phyloP scores from a whole-genome alignment of 2,797 vertebrate species.

The Cryptoblepharus egeriae region DNA sequence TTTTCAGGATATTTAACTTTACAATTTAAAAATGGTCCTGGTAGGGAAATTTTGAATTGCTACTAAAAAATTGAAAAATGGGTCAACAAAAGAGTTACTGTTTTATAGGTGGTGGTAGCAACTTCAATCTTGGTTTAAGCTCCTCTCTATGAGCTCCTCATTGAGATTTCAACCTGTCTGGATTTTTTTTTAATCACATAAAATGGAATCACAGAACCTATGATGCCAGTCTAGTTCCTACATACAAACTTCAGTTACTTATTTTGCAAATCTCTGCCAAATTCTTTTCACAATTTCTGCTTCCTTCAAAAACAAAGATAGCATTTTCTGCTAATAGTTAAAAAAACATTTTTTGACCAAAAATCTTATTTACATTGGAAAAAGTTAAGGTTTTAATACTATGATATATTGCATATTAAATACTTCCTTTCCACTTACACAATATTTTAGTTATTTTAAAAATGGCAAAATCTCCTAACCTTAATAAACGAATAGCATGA shows the following conservation, averaged over 20 bases:
- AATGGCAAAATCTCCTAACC: constrained; percentile 78
- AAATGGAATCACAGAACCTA: too few species aligned
- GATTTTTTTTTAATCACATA: too few species aligned
- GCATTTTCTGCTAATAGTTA: neutral
- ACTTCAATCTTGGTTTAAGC: too few species aligned
- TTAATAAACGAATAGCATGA: constrained; percentile 94
- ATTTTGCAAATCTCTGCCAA: neutral
- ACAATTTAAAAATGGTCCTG: constrained; percentile 13
- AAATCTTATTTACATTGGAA: neutral
- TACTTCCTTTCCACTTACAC: neutral
- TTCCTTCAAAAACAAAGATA: neutral
- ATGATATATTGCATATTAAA: neutral
- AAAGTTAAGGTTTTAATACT: neutral
- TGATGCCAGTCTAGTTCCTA: neutral
- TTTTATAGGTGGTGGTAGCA: too few species aligned
- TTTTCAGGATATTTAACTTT: constrained; percentile 1
- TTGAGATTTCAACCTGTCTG: too few species aligned
- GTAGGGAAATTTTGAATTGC: neutral
- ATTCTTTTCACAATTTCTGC: neutral
- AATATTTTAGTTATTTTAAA: neutral
- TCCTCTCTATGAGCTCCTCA: too few species aligned
- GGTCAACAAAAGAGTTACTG: too few species aligned
- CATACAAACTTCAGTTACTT: neutral
- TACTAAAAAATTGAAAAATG: neutral
- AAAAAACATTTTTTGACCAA: neutral